Evolutionary conservation across 2,113 vertebrate species (phyloP), one percentile per base, ranked within the genome.

Genomic region (Turdus rufiventris): DNA sequence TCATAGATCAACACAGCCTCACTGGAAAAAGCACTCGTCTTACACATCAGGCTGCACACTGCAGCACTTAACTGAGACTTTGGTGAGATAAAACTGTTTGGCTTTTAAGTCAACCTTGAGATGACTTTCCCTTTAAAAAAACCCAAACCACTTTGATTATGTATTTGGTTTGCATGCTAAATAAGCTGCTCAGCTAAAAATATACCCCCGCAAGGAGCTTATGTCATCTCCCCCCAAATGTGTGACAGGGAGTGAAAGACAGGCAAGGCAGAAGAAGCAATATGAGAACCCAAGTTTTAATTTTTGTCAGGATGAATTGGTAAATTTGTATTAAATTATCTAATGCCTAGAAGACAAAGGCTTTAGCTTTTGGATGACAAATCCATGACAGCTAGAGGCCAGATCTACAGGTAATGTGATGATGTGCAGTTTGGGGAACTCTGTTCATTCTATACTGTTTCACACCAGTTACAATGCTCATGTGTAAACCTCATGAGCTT

Each of bases 41-140:
- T 91, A 93, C 89, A 75, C 72, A 79, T 29, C 58, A 62, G 67
- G 76, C 36, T 70, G 61, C 67, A 54, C 33, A 53, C 63, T 63
- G 48, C 42, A 73, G 72, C 83, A 71, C 73, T 93, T 85, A 77
- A 63, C 79, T 61, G 79, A 71, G 63, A 75, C 68, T 94, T 92
- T 54, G 76, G 74, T 42, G 86, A 97, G 97, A 97, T 95, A 96
- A 97, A 97, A 91, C 78, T 92, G 67, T 96, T 97, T 96, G 85
- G 89, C 67, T 95, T 97, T 96, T 84, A 92, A 83, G 92, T 92
- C 97, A 97, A 97, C 94, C 96, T 97, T 92, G 83, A 93, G 73
- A 88, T 97, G 96, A 96, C 96, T 96, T 89, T 97, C 73, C 31
- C 73, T 92, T 95, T 42, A 88, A 96, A 97, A 88, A n/a, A 20